Base-by-base conservation (phyloP, 2,797 vertebrate species). In the Ambastaia sidthimunki region DNA sequence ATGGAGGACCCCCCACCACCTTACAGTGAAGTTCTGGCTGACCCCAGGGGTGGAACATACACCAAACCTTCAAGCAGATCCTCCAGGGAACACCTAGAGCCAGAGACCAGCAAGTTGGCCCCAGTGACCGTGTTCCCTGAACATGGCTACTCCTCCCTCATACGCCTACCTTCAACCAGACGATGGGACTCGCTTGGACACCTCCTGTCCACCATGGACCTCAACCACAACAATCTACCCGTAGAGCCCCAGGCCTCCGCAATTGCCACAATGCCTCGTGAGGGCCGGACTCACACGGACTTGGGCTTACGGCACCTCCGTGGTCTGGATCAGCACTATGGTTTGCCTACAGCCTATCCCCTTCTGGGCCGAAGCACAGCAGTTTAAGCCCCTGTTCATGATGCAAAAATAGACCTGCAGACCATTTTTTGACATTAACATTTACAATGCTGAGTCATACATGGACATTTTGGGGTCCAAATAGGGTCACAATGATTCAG, bases 1-100 rank as follows among this genome's bases (percentile, higher is more conserved):
- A 98, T 98, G 97, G 97, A 97, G 15, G 97, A 98, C 84, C 96
- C 96, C 34, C 97, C 97, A 0, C 97, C 97, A 0, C 96, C 97
- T 2, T 98, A 98, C 93, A 97, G 95, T 25, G 96, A 98, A 87
- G 96, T 98, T 80, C 89, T 98, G 89, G 95, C 96, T 0, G 97
- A 98, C 90, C 95, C 95, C 0, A 90, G 96, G 55, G 96, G 94
- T 7, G 96, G 95, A 80, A 95, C 94, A 57, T 97, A 95, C 86
- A 92, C 95, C 86, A 87, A 87, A 80, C 78, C 84, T 0, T 16
- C 74, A 0, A 57, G 86, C 34, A 72, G 81, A 13, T 72, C 77
- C 67, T 84, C 85, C 75, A 82, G 85, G 52, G 82, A 85, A 25
- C 94, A 92, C 34, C 93, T 94, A 82, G 92, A 94, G 79, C 89